Conservation (phyloP, 2,113 vertebrate species). For the Polyodon spathula region DNA sequence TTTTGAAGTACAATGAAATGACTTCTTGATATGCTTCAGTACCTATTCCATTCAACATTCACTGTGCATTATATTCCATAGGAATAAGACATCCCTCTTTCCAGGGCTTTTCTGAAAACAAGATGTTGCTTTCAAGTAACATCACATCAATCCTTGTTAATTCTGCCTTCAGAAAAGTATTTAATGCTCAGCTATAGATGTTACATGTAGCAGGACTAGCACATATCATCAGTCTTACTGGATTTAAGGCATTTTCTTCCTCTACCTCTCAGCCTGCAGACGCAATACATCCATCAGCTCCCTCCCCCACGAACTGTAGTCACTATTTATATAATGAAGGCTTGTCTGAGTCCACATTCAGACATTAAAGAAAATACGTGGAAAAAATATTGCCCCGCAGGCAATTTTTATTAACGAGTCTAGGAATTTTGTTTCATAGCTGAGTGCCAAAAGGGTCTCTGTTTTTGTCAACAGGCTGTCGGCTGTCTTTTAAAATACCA, state of each 20-base stretch:
- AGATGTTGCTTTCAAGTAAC: too few relatives aligned
- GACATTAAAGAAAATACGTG: conserved; percentile 51
- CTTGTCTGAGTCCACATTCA: conserved; percentile 53
- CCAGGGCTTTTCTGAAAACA: too few relatives aligned
- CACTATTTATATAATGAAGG: conserved; percentile 56
- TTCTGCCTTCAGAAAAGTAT: too few relatives aligned
- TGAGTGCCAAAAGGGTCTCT: conserved; percentile 31
- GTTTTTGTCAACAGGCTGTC: conserved; percentile 25
- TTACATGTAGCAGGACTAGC: too few relatives aligned
- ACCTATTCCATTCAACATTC: too few relatives aligned
- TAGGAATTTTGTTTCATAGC: conserved; percentile 43
- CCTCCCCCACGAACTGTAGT: conserved; percentile 51
- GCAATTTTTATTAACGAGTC: conserved; percentile 52
- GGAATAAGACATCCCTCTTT: too few relatives aligned
- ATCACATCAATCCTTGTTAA: too few relatives aligned
- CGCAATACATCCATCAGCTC: conserved; percentile 26
- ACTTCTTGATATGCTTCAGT: too few relatives aligned
- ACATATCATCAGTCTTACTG: too few relatives aligned
- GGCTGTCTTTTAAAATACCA: conserved; percentile 1
- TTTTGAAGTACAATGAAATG: too few relatives aligned
- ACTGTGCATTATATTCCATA: too few relatives aligned
- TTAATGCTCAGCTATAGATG: too few relatives aligned
- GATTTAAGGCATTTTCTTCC: conserved; percentile 1
- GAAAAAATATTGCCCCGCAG: conserved; percentile 49
- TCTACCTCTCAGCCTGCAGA: conserved; percentile 39